Percentiles rank a stretch among this genome's conserved stretches.
Conservation (phyloP, 2,888 invertebrate species). For the Tetragonula carbonaria region DNA sequence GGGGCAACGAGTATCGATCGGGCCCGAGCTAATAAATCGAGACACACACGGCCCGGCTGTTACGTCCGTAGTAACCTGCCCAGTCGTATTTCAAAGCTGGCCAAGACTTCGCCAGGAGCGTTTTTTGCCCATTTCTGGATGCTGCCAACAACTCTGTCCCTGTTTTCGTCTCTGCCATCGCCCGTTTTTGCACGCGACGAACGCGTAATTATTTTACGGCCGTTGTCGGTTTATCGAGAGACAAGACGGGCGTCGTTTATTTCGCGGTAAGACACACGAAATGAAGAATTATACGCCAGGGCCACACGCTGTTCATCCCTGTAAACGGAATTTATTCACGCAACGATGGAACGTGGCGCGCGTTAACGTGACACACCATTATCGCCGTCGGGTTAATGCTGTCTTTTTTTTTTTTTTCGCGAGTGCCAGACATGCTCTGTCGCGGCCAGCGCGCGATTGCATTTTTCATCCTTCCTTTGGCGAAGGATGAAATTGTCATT, state of each 20-base stretch:
- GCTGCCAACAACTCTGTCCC: neutral
- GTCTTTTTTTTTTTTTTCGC: no score
- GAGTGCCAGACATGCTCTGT: neutral
- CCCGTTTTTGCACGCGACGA: neutral
- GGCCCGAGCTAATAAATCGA: conserved; percentile 48
- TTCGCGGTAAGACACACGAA: conserved; percentile 40
- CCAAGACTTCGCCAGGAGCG: conserved; percentile 42
- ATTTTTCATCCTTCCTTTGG: neutral
- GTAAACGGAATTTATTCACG: conserved; percentile 64
- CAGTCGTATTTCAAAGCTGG: conserved; percentile 40
- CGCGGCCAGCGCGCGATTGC: neutral
- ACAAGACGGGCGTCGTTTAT: conserved; percentile 49
- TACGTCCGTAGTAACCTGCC: neutral
- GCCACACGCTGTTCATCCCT: conserved; percentile 1
- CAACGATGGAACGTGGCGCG: conserved; percentile 3
- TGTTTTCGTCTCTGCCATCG: neutral
- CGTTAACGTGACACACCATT: neutral
- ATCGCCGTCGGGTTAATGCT: neutral
- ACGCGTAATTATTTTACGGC: conserved; percentile 55
- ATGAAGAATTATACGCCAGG: conserved; percentile 59
- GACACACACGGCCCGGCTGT: conserved; percentile 17
- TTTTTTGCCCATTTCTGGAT: neutral
- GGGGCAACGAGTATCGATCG: conserved; percentile 58
- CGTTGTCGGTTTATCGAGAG: conserved; percentile 33
- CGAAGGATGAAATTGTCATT: neutral